Base-by-base conservation (phyloP, 2,113 vertebrate species). In the human (Homo sapiens) region DNA sequence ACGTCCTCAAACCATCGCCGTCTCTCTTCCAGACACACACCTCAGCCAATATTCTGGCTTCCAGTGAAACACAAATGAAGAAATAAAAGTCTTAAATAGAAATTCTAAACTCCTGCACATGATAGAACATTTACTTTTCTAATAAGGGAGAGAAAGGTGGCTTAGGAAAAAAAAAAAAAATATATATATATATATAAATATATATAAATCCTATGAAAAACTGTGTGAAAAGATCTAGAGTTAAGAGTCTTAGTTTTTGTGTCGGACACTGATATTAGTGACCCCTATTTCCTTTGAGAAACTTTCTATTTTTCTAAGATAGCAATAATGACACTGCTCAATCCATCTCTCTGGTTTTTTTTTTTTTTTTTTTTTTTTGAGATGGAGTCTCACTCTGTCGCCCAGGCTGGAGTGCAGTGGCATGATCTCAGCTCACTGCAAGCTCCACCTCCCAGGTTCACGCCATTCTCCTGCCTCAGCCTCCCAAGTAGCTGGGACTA, bases 331-430 rank as follows among this genome's bases (percentile, higher is more conserved):
- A 79, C 16, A 88, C 8, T 61, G 30, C 4, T 90, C 12, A n/a
- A 89, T 43, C n/a, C n/a, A 48, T 3, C 52, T 83, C 35, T 75
- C 66, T 59, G 57, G 57, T 45, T 45, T 59, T 59, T 52, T 23
- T 8, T 9, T 8, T 8, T 64, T 30, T 30, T 13, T 8, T 30
- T 30, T 32, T 14, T 13, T 64, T 3, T 14, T 2, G 27, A 64
- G 30, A 64, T 1, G 13, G 6, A 30, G 5, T 64, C 30, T 64
- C 0, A 0, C 6, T 20, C 52, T 55, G 52, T 55, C 0, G 0
- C 18, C 52, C 52, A 55, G 52, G 18, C 52, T 55, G 18, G 52
- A 55, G 52, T 55, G 52, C 52, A 55, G 20, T 55, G 52, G 18
- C 52, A 20, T 18, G 17, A 55, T 55, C 52, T 55, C 6, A 6